Conservation (phyloP, 2,797 vertebrate genomes). For the Ataeniobius toweri region DNA sequence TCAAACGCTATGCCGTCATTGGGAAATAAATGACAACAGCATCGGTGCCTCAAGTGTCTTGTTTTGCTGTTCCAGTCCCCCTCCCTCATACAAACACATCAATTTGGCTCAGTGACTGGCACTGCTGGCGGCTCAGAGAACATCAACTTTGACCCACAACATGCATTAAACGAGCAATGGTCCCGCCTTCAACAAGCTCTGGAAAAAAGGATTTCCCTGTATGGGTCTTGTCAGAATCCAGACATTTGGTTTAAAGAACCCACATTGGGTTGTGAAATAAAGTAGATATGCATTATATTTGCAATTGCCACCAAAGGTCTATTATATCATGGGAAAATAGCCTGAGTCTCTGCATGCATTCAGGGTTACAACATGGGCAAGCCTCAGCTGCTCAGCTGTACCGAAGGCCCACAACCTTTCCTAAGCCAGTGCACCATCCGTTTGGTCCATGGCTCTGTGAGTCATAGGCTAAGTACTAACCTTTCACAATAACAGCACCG, state of each 20-base stretch:
- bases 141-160: conserved; percentile 11
- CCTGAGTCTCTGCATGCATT: not conserved
- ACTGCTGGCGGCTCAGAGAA: not conserved
- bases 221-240: not conserved
- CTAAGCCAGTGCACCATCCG: conserved; percentile 44
- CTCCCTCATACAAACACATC: conserved; percentile 5
- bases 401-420: conserved; percentile 55
- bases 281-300: not conserved
- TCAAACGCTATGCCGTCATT: conserved; percentile 13
- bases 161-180: conserved; percentile 3
- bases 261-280: not conserved
- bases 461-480: conserved; percentile 60
- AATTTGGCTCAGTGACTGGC: conserved; percentile 5
- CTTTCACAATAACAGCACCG: conserved; percentile 58
- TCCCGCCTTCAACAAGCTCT: not conserved
- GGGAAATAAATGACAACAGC: conserved; percentile 16
- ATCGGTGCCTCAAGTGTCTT: conserved; percentile 13
- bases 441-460: conserved; percentile 64
- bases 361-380: not conserved
- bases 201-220: not conserved
- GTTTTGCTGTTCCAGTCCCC: conserved; percentile 2
- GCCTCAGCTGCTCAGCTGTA: conserved; percentile 20
- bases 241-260: not conserved
- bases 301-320: not conserved
- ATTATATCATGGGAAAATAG: not conserved